phyloP scores from a whole-genome alignment of 2,888 invertebrate species.

The Pyrocoelia pectoralis region DNA sequence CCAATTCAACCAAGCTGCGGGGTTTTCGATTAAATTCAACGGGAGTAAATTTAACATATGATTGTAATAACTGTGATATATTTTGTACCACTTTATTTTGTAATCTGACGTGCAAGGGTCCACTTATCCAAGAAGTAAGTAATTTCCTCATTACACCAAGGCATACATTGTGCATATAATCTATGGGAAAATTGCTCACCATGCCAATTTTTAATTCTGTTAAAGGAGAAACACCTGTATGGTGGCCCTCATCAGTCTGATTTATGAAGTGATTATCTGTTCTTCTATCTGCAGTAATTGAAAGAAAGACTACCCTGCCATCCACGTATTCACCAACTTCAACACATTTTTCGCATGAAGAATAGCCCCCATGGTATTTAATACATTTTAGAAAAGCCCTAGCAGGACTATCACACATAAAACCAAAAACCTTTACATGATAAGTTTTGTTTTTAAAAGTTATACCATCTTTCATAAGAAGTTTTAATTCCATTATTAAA shows the following conservation, averaged over 20 bases:
- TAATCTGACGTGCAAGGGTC: not conserved
- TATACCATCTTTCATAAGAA: conserved; percentile 19
- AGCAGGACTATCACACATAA: conserved; percentile 19
- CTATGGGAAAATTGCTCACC: not conserved
- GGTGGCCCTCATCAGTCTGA: not conserved
- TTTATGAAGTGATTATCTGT: conserved; percentile 1
- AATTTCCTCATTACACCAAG: conserved; percentile 20
- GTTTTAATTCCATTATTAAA: conserved; percentile 34
- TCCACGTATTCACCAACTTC: conserved; percentile 20
- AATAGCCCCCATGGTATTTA: conserved; percentile 26
- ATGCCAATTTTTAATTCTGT: not conserved
- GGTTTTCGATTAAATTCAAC: conserved; percentile 35
- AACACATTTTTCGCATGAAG: conserved; percentile 25
- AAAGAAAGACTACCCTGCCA: conserved; percentile 12
- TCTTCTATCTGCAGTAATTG: not conserved
- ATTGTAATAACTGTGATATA: not conserved
- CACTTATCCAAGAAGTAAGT: conserved; percentile 13
- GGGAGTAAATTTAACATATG: conserved; percentile 17
- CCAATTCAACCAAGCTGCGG: conserved; percentile 26
- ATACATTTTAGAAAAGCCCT: conserved; percentile 23
- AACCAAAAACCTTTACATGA: conserved; percentile 15
- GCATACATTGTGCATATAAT: conserved; percentile 9
- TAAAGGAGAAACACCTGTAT: conserved; percentile 4
- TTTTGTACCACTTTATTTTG: not conserved
- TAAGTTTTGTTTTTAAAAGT: conserved; percentile 5